Percentiles rank a stretch among this genome's conserved stretches.
phyloP scores from a whole-genome alignment of 2,113 vertebrate species.

The Python bivittatus region DNA sequence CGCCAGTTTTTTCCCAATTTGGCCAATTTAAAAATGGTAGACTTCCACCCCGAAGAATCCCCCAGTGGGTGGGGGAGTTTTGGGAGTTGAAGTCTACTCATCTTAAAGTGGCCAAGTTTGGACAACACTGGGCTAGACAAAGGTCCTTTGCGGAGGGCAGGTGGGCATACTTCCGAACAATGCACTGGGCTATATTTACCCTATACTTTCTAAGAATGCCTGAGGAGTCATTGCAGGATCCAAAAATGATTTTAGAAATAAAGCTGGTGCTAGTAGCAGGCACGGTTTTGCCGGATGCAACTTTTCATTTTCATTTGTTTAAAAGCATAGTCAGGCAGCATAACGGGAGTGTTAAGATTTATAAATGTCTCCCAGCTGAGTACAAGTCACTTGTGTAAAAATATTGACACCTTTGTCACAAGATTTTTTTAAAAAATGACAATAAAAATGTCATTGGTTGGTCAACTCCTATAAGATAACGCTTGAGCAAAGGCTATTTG shows the following conservation, averaged over 20 bases:
- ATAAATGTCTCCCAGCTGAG: neutral
- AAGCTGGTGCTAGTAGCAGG: neutral
- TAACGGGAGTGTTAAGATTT: neutral
- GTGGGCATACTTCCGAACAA: neutral
- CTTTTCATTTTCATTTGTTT: neutral
- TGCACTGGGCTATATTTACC: neutral
- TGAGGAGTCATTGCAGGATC: neutral
- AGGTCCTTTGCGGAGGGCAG: neutral
- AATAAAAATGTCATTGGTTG: neutral
- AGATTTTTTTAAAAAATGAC: neutral
- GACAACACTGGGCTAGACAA: neutral
- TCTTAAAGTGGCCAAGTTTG: neutral
- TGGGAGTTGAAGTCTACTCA: neutral
- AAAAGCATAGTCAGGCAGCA: neutral
- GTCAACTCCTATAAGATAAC: neutral
- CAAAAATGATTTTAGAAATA: neutral
- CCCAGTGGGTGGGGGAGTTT: no score
- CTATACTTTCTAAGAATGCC: neutral
- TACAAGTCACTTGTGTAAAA: neutral
- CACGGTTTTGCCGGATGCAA: neutral
- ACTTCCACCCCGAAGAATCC: no score
- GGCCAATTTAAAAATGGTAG: no score
- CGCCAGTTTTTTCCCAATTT: no score
- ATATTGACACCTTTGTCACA: neutral
- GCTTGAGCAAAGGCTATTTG: neutral